Percentiles rank a stretch among this genome's conserved stretches.
These are phyloP conservation scores for Andricus quercusramuli DNA, from an alignment of 2,888 invertebrate genomes.

Conservation along the genomic window DNA sequence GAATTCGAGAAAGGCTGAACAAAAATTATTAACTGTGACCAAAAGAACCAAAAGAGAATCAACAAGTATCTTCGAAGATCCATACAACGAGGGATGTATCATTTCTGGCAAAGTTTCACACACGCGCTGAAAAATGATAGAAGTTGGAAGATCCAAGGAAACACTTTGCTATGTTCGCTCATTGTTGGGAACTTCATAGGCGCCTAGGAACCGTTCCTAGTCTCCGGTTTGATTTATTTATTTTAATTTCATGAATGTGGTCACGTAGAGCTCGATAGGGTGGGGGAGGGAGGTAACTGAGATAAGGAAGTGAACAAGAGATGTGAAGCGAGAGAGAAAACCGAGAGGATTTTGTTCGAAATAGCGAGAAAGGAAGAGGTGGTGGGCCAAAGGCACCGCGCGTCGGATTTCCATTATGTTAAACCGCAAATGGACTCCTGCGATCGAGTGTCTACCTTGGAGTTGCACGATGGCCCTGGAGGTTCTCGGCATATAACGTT, in stretches of 20 bases:
- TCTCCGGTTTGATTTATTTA: conserved; percentile 59
- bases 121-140: not conserved
- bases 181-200: conserved; percentile 54
- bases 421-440: conserved; percentile 79
- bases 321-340: not conserved
- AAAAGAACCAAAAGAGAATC: conserved; percentile 45
- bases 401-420: conserved; percentile 78
- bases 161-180: conserved; percentile 54
- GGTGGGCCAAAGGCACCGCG: conserved; percentile 67
- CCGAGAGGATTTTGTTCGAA: conserved; percentile 9
- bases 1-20: too few species aligned
- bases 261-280: conserved; percentile 41
- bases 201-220: conserved; percentile 49
- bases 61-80: conserved; percentile 58
- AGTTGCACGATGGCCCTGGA: conserved; percentile 71
- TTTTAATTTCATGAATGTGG: conserved; percentile 61
- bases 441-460: conserved; percentile 75
- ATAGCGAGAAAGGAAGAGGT: conserved; percentile 49
- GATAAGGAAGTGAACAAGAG: conserved; percentile 23
- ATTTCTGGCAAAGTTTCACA: not conserved
- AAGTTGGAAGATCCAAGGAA: conserved; percentile 45
- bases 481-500: conserved; percentile 76
- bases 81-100: conserved; percentile 14
- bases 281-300: not conserved
- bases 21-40: not conserved